Evolutionary conservation across 1,140 invertebrate genomes (phyloP).

Genomic region (Zaprionus taronus): DNA sequence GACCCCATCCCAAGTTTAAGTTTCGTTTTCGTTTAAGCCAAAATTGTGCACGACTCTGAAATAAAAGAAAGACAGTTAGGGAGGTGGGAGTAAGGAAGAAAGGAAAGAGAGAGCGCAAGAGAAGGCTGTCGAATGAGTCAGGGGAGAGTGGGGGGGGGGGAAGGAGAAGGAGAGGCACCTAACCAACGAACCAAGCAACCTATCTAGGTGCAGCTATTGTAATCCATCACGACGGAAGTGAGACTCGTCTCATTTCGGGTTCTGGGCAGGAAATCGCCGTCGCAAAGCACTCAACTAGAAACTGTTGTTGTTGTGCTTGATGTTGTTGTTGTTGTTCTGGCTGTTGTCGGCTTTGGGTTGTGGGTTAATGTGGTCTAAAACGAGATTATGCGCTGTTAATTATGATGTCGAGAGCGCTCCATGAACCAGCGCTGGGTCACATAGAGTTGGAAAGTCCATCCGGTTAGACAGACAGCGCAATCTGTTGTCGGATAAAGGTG

Average conservation of each 20-base stretch:
- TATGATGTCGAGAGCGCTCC: constrained; percentile 23
- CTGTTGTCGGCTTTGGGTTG: background rate
- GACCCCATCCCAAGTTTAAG: constrained; percentile 54
- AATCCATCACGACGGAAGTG: constrained; percentile 14
- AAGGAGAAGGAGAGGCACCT: background rate
- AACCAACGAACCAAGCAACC: background rate
- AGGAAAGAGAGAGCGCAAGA: background rate
- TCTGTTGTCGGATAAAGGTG: background rate
- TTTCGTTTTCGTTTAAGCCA: constrained; percentile 51
- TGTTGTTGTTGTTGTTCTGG: constrained; percentile 7
- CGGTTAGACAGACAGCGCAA: constrained; percentile 10
- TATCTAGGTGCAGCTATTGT: constrained; percentile 5
- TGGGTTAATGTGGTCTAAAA: constrained; percentile 31
- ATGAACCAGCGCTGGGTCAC: constrained; percentile 6
- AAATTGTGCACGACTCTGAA: background rate
- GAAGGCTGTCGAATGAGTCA: no score
- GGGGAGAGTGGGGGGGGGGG: background rate
- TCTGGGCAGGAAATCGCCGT: constrained; percentile 24
- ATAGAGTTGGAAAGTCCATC: constrained; percentile 17
- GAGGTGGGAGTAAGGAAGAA: background rate
- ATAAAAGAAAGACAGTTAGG: background rate
- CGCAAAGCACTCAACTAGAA: constrained; percentile 36
- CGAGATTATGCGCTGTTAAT: constrained; percentile 27
- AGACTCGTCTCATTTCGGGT: constrained; percentile 9
- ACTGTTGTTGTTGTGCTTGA: constrained; percentile 16